Evolutionary conservation across 2,113 vertebrate species (phyloP).

Genomic region (Anolis carolinensis): DNA sequence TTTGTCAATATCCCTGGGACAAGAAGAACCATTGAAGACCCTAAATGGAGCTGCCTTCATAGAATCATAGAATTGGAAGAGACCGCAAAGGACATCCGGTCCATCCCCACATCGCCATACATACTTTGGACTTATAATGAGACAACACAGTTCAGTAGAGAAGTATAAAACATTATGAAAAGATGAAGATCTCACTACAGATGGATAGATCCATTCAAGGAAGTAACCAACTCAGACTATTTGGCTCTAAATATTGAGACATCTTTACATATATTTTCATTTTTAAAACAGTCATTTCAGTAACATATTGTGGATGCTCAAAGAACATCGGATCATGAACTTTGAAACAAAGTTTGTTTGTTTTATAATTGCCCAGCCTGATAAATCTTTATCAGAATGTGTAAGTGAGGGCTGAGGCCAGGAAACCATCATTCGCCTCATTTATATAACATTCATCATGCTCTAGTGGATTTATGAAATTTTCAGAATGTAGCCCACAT

Average conservation of each 20-base stretch:
- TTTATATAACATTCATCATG: constrained; percentile 15
- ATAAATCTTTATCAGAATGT: constrained; percentile 7
- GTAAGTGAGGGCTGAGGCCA: not conserved
- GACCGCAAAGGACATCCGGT: no score
- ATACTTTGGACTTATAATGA: no score
- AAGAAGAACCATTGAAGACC: no score
- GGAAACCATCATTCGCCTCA: not conserved
- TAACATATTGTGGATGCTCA: not conserved
- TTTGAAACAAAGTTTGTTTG: not conserved
- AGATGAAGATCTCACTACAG: not conserved
- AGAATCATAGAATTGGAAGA: no score
- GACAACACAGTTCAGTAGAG: no score
- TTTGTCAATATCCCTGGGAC: no score
- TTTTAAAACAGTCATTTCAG: not conserved
- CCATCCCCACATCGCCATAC: no score
- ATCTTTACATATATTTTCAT: no score
- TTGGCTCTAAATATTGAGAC: not conserved
- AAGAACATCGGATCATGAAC: constrained; percentile 11
- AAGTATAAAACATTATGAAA: no score
- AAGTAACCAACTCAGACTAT: no score
- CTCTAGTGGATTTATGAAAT: constrained; percentile 3
- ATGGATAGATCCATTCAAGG: not conserved
- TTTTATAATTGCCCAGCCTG: not conserved
- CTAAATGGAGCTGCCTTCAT: no score
- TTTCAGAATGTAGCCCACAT: not conserved